Percentiles rank a stretch among this genome's conserved stretches.
phyloP scores from a whole-genome alignment of 2,797 vertebrate species.

The Tolypeutes matacus region DNA sequence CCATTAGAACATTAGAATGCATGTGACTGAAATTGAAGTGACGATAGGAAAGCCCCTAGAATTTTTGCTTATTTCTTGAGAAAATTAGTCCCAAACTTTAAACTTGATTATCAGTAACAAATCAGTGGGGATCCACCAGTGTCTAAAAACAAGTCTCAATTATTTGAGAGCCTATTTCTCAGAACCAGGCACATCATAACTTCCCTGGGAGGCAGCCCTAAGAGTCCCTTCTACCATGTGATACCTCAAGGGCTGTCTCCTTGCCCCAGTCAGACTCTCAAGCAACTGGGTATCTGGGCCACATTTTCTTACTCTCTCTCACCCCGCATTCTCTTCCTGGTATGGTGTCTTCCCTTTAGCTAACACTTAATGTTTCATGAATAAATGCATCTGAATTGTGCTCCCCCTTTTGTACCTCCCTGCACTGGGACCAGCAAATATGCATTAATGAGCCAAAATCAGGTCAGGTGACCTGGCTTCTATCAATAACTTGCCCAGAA shows the following conservation, averaged over 20 bases:
- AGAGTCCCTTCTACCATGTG: not conserved
- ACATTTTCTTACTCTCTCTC: conserved; percentile 39
- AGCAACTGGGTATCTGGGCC: not conserved
- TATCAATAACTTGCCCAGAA: conserved; percentile 73
- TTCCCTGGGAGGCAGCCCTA: not conserved
- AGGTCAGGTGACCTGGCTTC: conserved; percentile 75
- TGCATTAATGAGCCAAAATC: conserved; percentile 66
- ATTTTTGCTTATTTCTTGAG: conserved; percentile 60
- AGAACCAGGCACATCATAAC: not conserved
- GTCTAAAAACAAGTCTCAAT: conserved; percentile 62
- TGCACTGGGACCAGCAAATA: conserved; percentile 57
- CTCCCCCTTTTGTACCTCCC: conserved; percentile 7
- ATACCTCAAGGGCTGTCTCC: not conserved
- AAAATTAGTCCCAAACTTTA: conserved; percentile 64
- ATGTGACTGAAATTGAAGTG: not conserved
- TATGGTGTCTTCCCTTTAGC: conserved; percentile 32
- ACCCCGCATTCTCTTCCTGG: not conserved
- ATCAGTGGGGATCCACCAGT: conserved; percentile 16
- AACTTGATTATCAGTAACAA: conserved; percentile 67
- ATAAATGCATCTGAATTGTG: conserved; percentile 65
- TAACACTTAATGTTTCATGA: conserved; percentile 67
- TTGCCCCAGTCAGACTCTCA: not conserved
- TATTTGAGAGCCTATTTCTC: conserved; percentile 49
- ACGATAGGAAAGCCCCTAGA: conserved; percentile 21
- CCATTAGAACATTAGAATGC: not conserved